phyloP scores from a whole-genome alignment of 2,113 vertebrate species.

The Forbesichthys papilliferus region DNA sequence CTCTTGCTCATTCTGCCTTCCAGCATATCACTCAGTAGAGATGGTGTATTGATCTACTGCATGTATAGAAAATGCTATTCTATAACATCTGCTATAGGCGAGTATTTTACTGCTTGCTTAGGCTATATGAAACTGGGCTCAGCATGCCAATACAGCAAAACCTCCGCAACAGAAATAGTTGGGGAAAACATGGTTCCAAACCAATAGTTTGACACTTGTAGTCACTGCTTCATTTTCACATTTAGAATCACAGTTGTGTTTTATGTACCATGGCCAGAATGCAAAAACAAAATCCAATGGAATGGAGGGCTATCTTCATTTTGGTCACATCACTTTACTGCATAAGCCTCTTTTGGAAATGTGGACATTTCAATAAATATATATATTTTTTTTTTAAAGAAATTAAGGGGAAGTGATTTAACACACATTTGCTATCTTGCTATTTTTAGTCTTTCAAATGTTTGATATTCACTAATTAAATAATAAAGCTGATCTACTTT shows the following conservation, averaged over 20 bases:
- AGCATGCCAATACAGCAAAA: too few species aligned
- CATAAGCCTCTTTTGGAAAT: conserved; percentile 45
- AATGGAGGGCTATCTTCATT: conserved; percentile 1
- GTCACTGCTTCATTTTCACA: not conserved
- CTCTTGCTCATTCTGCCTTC: conserved; percentile 16
- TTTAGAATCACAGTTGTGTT: not conserved
- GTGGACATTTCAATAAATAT: conserved; percentile 34
- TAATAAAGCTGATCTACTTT: conserved; percentile 30
- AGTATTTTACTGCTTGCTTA: not conserved
- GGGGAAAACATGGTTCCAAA: too few species aligned
- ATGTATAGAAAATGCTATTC: too few species aligned
- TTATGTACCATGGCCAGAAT: conserved; percentile 7
- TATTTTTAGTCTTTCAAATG: not conserved
- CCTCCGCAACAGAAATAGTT: too few species aligned
- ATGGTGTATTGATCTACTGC: too few species aligned
- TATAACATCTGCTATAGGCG: not conserved
- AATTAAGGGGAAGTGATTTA: not conserved
- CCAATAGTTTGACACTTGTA: not conserved
- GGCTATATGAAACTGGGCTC: too few species aligned
- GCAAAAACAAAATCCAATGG: conserved; percentile 2
- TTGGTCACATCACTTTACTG: conserved; percentile 12
- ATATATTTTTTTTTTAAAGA: conserved; percentile 18
- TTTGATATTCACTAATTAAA: conserved; percentile 20
- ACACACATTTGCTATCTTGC: not conserved
- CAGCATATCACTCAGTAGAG: not conserved